Evolutionary conservation across 2,797 vertebrate genomes (phyloP).

Genomic region (Lindbergichthys nudifrons): DNA sequence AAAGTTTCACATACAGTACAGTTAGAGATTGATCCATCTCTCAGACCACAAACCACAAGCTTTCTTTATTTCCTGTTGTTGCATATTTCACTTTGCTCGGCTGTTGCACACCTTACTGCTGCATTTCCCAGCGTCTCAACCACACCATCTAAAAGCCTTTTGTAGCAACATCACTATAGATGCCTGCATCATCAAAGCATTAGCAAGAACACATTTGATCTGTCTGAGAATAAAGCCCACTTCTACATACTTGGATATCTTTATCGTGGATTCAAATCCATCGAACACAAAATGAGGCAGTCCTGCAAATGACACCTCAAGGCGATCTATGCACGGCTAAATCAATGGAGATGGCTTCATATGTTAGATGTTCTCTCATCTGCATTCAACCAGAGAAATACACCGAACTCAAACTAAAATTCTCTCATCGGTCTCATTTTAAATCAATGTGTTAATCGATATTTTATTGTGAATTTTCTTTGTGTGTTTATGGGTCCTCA

Average conservation of each 20-base stretch:
- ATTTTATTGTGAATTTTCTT: neutral
- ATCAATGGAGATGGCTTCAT: too few species aligned
- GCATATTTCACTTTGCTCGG: neutral
- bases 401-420: neutral
- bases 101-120: too few species aligned
- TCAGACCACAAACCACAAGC: neutral
- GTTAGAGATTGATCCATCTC: too few species aligned
- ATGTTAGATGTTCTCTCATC: slow-evolving; percentile 45
- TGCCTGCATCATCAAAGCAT: neutral
- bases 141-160: neutral
- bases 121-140: neutral
- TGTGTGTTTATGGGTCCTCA: too few species aligned
- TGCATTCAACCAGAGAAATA: slow-evolving; percentile 44
- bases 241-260: neutral
- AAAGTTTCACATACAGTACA: neutral
- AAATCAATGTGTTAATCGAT: neutral
- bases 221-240: neutral
- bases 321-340: slow-evolving; percentile 11
- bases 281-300: neutral
- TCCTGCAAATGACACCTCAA: slow-evolving; percentile 34
- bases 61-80: neutral
- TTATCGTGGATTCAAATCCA: slow-evolving; percentile 11
- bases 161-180: neutral
- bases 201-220: neutral
- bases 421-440: neutral